Base-by-base conservation (phyloP, 2,888 invertebrate genomes). In the Ectobius pallidus region DNA sequence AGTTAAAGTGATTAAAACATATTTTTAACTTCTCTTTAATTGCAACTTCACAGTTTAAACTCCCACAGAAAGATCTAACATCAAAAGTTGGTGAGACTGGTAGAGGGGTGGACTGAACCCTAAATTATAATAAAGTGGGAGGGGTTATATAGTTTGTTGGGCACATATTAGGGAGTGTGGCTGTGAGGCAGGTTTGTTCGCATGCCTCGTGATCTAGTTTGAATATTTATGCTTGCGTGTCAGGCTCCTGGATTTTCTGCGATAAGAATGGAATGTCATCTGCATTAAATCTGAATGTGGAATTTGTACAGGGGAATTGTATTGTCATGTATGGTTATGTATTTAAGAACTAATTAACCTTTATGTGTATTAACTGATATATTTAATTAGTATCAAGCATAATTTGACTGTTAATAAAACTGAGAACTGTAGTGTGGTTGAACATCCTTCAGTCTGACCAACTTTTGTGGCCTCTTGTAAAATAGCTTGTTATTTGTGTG, bases 401-500 rank as follows among this genome's bases (percentile, higher is more conserved):
- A 55, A 65, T 67, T 71, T 63, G 69, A 71, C 58, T 69, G 65
- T 71, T 73, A 49, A 71, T 73, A 70, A 71, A 30, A 62, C 49
- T 65, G 52, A 55, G 58, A 61, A 67, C 30, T 67, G 55, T 52
- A 70, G 63, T 73, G 52, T 73, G 63, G 70, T 71, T 67, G 46
- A 70, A 70, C 44, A 52, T 72, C 72, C 71, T 74, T 72, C 73
- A 67, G 75, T 75, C 74, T 75, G 73, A 73, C 75, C 75, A 75
- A 74, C 75, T 74, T 75, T 74, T 75, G 75, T 73, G 71, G 75
- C 74, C 73, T 75, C 71, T 65, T 75, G 72, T 74, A 71, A 69
- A 61, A 74, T 73, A 74, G 75, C 75, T 75, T 75, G 75, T 75
- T 75, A 75, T 72, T 69, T 74, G 74, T 75, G 75, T 73, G 74